Evolutionary conservation across 1,140 invertebrate species (phyloP), one percentile per base, ranked within the genome.

Genomic region (Pectinophora gossypiella): DNA sequence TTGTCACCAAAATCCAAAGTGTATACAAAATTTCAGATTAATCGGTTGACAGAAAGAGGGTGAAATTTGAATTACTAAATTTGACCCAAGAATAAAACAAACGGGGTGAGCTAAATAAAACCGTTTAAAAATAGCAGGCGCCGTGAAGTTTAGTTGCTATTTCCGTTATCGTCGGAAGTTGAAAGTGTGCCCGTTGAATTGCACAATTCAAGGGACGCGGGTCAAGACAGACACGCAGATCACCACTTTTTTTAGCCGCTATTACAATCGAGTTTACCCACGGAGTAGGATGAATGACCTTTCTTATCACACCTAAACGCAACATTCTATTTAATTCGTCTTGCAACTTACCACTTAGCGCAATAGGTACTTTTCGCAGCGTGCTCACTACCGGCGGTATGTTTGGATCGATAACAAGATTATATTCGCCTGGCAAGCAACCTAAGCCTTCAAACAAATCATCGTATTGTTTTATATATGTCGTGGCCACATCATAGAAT

Each of bases 201-300:
- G 72, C 75, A 57, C 66, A 27, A 54, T 79, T 81, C 3, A 64
- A 68, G 9, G 42, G 10, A 9, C 75, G 43, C 62, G 78, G 68
- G 44, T 78, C 65, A 1, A 76, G 36, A 48, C 69, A 73, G 19
- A 80, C 51, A 10, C 70, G 51, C 1, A 72, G 22, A 38, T 75
- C 64, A 9, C 59, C 59, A 13, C 56, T 51, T 23, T 55, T 18
- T 35, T 69, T 72, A 2, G 54, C 12, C 0, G 62, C 55, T 32
- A 54, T 48, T 0, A 67, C 61, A 10, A 72, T 56, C 10, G 70
- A 60, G 6, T 68, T 71, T 6, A 77, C 59, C 68, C 70, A 76
- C 23, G 45, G 40, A 13, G 54, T 43, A 3, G 49, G 46, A 16
- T 48, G 46, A 5, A 22, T 27, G 6, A 48, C 46, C 27, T 48